These are phyloP conservation scores for Metallyticus violacea DNA, from an alignment of 2,888 invertebrate species.

Conservation along the genomic window DNA sequence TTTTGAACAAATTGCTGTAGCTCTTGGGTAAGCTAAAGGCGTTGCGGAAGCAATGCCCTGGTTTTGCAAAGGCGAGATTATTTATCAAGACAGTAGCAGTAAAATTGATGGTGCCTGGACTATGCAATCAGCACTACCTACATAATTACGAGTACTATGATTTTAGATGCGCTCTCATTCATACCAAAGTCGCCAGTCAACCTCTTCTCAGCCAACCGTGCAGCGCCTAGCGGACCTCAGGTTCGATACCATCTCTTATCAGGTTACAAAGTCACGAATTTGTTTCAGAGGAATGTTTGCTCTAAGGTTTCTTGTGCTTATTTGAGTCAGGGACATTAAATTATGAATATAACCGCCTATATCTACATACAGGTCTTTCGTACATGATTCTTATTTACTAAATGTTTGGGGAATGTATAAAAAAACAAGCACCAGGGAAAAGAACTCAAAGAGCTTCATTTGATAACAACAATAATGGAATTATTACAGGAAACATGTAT, in stretches of 20 bases:
- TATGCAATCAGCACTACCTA: background rate
- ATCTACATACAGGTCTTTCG: too few relatives aligned
- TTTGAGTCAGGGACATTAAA: too few relatives aligned
- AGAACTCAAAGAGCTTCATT: too few relatives aligned
- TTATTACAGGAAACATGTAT: too few relatives aligned
- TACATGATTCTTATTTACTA: too few relatives aligned
- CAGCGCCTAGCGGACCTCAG: background rate
- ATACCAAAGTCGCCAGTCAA: background rate
- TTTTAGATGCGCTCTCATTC: background rate
- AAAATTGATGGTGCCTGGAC: background rate
- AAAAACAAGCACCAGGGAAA: too few relatives aligned
- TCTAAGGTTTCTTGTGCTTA: too few relatives aligned
- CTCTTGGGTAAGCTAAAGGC: background rate
- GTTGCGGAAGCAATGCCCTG: background rate
- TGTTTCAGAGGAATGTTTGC: too few relatives aligned
- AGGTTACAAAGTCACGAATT: background rate
- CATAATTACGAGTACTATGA: background rate
- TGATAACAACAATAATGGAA: too few relatives aligned
- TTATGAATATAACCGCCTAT: too few relatives aligned
- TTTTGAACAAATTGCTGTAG: background rate
- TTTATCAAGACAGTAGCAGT: background rate
- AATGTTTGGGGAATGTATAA: too few relatives aligned
- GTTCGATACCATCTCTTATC: background rate
- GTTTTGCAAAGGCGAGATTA: background rate
- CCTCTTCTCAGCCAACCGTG: background rate